These are phyloP conservation scores for Melinopterus prodromus DNA, from an alignment of 2,888 invertebrate genomes.

Conservation along the genomic window DNA sequence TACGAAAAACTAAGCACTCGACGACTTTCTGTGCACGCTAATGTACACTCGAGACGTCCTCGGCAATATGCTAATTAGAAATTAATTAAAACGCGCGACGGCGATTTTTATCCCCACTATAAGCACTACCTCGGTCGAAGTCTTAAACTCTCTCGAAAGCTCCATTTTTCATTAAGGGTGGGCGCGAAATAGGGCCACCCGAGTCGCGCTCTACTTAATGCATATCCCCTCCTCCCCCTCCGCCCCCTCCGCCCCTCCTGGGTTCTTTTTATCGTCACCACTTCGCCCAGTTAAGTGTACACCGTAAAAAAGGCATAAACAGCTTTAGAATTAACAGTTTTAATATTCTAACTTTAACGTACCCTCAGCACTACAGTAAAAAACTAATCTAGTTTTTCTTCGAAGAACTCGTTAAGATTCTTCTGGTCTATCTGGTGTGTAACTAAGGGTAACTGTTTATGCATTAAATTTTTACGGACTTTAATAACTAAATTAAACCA, in stretches of 20 bases:
- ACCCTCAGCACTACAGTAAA: neutral
- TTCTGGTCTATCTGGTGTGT: too few relatives aligned
- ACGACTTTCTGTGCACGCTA: neutral
- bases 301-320: slow-evolving; percentile 14
- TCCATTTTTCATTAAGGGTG: slow-evolving; percentile 9
- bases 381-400: neutral
- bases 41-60: neutral
- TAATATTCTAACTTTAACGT: slow-evolving; percentile 17
- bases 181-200: neutral
- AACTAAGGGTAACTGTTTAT: too few relatives aligned
- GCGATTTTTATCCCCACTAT: neutral
- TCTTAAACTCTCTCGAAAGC: slow-evolving; percentile 1
- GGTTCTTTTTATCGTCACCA: slow-evolving; percentile 13
- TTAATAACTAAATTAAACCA: too few relatives aligned
- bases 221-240: neutral
- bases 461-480: too few relatives aligned
- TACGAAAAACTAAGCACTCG: neutral
- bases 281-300: slow-evolving; percentile 10
- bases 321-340: slow-evolving; percentile 20
- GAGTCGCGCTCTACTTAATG: slow-evolving; percentile 18
- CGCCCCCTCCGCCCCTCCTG: neutral
- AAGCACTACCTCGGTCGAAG: neutral
- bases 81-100: neutral
- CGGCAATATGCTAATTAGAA: neutral
- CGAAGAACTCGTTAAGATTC: neutral